A percentile compares a stretch with the other conserved stretches of the same genome.
phyloP scores from a whole-genome alignment of 2,797 vertebrate species.

The Phataginus tetradactyla region DNA sequence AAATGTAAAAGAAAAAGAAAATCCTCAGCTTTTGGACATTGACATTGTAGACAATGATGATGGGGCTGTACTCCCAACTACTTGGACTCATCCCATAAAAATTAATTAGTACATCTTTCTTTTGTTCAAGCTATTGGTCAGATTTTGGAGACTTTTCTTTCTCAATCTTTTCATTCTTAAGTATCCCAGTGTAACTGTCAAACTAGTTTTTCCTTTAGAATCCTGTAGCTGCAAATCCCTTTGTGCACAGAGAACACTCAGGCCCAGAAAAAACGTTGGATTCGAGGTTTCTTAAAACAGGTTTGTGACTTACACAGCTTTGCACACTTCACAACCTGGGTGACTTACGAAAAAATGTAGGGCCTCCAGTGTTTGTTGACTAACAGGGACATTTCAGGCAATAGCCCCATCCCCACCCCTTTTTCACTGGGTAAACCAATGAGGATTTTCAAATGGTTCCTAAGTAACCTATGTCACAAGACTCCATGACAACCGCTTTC shows the following conservation, averaged over 20 bases:
- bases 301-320: not conserved
- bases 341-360: not conserved
- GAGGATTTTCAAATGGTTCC: constrained; percentile 38
- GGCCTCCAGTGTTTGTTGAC: not conserved
- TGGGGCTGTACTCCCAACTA: not conserved
- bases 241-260: not conserved
- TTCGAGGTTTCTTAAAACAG: not conserved
- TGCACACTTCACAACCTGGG: not conserved
- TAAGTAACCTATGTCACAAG: constrained; percentile 6
- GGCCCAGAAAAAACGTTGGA: not conserved
- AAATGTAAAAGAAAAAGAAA: not conserved
- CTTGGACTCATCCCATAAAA: not conserved
- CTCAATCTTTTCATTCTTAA: not conserved
- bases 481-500: not conserved
- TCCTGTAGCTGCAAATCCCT: not conserved
- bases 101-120: not conserved
- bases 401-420: not conserved
- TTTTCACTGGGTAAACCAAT: not conserved
- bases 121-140: not conserved
- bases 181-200: not conserved
- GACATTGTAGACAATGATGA: not conserved
- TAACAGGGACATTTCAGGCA: not conserved
- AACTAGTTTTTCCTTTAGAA: not conserved
- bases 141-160: not conserved
- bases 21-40: not conserved